A percentile compares a stretch with the other conserved stretches of the same genome.
These are phyloP conservation scores for Anthopleura xanthogrammica DNA, from an alignment of 92 coral and sea anemone genomes.

Conservation along the genomic window DNA sequence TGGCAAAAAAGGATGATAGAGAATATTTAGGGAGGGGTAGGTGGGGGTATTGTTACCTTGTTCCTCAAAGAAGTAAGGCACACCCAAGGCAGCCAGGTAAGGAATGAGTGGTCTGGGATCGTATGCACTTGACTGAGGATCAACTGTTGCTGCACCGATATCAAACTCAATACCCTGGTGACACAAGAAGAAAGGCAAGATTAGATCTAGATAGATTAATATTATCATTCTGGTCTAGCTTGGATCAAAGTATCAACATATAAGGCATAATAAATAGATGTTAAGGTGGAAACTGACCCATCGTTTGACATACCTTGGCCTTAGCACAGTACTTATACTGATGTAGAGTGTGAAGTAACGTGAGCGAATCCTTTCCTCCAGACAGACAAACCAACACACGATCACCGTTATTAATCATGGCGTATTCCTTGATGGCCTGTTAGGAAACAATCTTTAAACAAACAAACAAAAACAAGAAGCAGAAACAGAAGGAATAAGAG, in stretches of 20 bases:
- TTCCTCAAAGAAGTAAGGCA: slow-evolving; percentile 95
- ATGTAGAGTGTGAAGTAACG: slow-evolving; percentile 84
- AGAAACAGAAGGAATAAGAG: background rate
- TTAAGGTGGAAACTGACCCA: background rate
- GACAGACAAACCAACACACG: slow-evolving; percentile 91
- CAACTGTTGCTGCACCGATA: slow-evolving; percentile 95
- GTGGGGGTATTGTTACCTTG: slow-evolving; percentile 55
- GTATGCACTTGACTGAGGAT: slow-evolving; percentile 96
- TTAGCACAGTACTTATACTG: slow-evolving; percentile 86
- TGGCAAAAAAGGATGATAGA: slow-evolving; percentile 27
- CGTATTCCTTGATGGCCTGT: slow-evolving; percentile 91
- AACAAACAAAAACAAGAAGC: background rate
- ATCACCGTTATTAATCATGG: slow-evolving; percentile 90
- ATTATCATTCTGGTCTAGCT: background rate
- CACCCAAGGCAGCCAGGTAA: slow-evolving; percentile 83
- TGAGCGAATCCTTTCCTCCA: slow-evolving; percentile 95
- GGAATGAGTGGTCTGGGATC: slow-evolving; percentile 96
- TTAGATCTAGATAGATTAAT: background rate
- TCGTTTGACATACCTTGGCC: slow-evolving; percentile 61
- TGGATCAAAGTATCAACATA: background rate
- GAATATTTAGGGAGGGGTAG: background rate
- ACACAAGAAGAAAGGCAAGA: background rate
- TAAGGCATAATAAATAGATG: background rate
- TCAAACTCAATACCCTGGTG: slow-evolving; percentile 77
- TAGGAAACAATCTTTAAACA: background rate